Base-by-base conservation (phyloP, 2,888 invertebrate genomes). In the Lasius platythorax region DNA sequence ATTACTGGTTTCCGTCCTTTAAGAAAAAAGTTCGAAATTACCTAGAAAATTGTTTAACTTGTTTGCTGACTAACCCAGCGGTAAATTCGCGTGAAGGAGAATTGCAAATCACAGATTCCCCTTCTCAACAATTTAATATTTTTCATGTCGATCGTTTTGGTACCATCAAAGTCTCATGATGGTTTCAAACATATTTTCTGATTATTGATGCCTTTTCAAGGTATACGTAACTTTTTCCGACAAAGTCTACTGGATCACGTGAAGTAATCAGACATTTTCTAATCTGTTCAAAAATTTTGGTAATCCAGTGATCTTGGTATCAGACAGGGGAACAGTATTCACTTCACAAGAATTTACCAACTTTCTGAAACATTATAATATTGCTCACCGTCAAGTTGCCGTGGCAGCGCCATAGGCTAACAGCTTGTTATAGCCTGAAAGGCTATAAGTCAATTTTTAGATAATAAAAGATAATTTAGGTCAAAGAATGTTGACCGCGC, bases 1-100 rank as follows among this genome's bases (percentile, higher is more conserved):
- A 56, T n/a, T 64, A 64, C 28, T 75, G 75, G 75, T 75, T 75
- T 63, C 64, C 64, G 2, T 30, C 30, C 3, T 3, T 30, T 30
- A 30, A 30, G 3, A 30, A 30, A 3, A 30, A 30, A 30, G 30
- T 30, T 23, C 23, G 23, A 23, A 23, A 23, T 23, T 3, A 30
- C 3, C 1, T 30, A 30, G 30, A 30, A 30, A 30, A 30, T 3
- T 30, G 30, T 3, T 1, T 30, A 2, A 3, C 3, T 2, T 75
- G 74, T 43, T 6, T 75, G 15, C 18, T 63, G 0, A 3, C 40
- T 15, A 11, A n/a, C 3, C 11, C 40, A 28, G 18, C 74, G 1
- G 15, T 30, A 9, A 18, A 63, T 28, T 23, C n/a, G 1, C 2
- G n/a, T 2, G 74, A 75, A 40, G 74, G 74, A 4, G 43, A 63